Conservation (phyloP, 2,113 vertebrate genomes). For the Sander vitreus region DNA sequence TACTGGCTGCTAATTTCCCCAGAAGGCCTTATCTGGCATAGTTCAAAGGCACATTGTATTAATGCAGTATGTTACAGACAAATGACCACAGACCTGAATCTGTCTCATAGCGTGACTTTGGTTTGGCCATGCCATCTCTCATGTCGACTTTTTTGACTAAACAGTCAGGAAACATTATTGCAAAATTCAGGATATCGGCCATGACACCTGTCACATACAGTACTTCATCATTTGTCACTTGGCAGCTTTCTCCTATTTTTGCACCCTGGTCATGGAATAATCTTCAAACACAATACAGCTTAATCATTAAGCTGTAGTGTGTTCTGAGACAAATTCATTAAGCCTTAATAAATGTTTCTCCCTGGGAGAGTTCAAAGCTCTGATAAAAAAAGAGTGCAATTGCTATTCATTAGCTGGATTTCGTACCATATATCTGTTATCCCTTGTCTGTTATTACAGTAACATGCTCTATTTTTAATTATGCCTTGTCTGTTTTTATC, state of each 20-base stretch:
- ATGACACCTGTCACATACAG: conserved; percentile 5
- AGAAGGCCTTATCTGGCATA: neutral
- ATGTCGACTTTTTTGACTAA: conserved; percentile 5
- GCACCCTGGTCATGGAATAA: no score
- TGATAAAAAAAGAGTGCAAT: no score
- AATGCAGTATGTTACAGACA: conserved; percentile 1
- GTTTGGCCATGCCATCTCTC: neutral
- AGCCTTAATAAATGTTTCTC: no score
- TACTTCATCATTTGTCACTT: conserved; percentile 11
- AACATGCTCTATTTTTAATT: no score
- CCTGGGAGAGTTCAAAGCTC: no score
- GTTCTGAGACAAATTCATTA: no score
- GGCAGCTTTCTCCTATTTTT: neutral
- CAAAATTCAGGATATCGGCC: conserved; percentile 13
- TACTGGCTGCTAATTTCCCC: neutral
- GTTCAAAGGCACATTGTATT: neutral
- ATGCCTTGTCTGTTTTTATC: no score
- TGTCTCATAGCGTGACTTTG: neutral
- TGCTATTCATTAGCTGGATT: no score
- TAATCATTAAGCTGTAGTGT: no score
- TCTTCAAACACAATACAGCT: no score
- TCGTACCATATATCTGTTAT: no score
- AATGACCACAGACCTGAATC: neutral
- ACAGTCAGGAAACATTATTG: neutral
- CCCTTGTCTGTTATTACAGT: no score